Evolutionary conservation across 2,888 invertebrate genomes (phyloP).

Genomic region (Tiliacea citrago): DNA sequence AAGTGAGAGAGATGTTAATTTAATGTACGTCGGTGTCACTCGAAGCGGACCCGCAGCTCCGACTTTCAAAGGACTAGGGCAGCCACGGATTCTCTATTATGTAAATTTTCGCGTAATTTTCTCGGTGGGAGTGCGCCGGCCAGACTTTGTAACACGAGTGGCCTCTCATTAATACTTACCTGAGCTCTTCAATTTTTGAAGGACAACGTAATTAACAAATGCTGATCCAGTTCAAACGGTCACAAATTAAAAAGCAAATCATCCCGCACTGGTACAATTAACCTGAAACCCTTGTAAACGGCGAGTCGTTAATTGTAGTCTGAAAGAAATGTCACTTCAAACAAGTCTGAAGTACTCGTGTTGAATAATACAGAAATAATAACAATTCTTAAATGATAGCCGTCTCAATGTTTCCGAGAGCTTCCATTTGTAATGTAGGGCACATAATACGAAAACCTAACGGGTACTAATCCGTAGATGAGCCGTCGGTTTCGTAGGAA

Average conservation of each 20-base stretch:
- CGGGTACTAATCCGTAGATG: conserved; percentile 88
- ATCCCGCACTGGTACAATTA: conserved; percentile 36
- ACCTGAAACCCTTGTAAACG: conserved; percentile 36
- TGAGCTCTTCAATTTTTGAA: conserved; percentile 80
- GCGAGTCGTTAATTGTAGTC: conserved; percentile 14
- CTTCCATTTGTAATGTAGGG: conserved; percentile 79
- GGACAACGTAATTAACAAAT: conserved; percentile 69
- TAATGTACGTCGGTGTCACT: conserved; percentile 88
- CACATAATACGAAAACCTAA: conserved; percentile 85
- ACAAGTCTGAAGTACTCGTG: conserved; percentile 3
- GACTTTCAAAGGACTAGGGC: conserved; percentile 88
- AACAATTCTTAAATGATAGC: conserved; percentile 62
- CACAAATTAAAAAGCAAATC: conserved; percentile 50
- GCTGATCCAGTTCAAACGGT: conserved; percentile 51
- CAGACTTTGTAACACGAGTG: conserved; percentile 87
- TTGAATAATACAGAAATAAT: conserved; percentile 42
- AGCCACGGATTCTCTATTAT: conserved; percentile 90
- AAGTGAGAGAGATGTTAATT: conserved; percentile 89
- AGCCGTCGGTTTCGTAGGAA: conserved; percentile 83
- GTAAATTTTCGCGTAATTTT: conserved; percentile 90
- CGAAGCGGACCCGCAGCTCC: conserved; percentile 81
- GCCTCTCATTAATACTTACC: conserved; percentile 86
- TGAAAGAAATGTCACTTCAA: conserved; percentile 21
- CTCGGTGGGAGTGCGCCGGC: conserved; percentile 83
- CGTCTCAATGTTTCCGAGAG: conserved; percentile 72